Base-by-base conservation (phyloP, 2,888 invertebrate genomes). In the Xanthorhoe spadicearia region DNA sequence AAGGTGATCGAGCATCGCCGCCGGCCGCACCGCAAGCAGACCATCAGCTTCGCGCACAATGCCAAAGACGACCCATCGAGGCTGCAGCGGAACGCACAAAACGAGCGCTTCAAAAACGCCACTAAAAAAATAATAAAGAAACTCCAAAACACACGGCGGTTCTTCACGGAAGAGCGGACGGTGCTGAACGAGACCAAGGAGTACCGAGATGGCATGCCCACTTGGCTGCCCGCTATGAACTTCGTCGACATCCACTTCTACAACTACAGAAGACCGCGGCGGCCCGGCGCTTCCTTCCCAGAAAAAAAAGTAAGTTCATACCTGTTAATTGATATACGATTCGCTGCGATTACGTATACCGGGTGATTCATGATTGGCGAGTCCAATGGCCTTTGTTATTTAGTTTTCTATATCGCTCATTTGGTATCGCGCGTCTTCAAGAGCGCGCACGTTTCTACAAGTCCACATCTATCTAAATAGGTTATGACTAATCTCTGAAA, bases 191-290 rank as follows among this genome's bases (percentile, higher is more conserved):
- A 90, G 64, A 85, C 86, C 13, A 82, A 78, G 51, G 86, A 86
- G 61, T 88, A 89, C 74, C 82, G 87, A 61, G 85, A 88, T 54
- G 90, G 91, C 7, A 91, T 88, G 86, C 88, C 91, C 1, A 77
- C 69, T 57, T 92, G 92, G 92, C 72, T 93, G 67, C 93, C 93
- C 9, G 83, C 88, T 18, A 89, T 89, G 61, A 93, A 89, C 77
- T 93, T 92, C 69, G 88, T 91, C 58, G 86, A 87, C 52, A 89
- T 93, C 54, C 89, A 90, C 74, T 87, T 85, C 74, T 86, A 83
- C 74, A 84, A 84, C 71, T 88, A 86, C 75, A 86, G 79, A 66
- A 83, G 78, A 49, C 69, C 73, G 48, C 70, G 74, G 48, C 82
- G 80, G 74, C 77, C 75, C 50, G 84, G 84, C 23, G 80, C 79